Base-by-base conservation (phyloP, 2,888 invertebrate species). In the Ferdinandea cuprea region DNA sequence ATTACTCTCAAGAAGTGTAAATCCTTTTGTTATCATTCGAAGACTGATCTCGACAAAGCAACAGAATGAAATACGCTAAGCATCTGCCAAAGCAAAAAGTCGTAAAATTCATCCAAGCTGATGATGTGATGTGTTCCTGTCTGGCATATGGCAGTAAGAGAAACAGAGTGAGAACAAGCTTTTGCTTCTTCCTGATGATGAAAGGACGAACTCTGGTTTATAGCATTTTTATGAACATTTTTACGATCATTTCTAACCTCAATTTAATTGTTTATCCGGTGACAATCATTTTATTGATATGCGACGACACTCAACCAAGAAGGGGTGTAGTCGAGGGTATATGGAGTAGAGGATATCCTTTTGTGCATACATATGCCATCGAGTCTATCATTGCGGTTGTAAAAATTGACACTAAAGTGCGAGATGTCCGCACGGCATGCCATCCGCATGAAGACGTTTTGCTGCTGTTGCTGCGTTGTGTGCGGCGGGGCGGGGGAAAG, bases 191-290 rank as follows among this genome's bases (percentile, higher is more conserved):
- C n/a, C n/a, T n/a, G n/a, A n/a, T 35, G 21, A 44, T 48, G 15
- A 46, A 66, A 79, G 80, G 80, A 80, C 74, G 56, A 68, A 72
- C 30, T 15, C 19, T 54, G 58, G 85, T 90, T 91, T 90, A 91
- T 89, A 87, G 87, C 86, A 86, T 87, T 91, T 90, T 90, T 91
- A 90, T 89, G 90, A 87, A 86, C 86, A 86, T 88, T 87, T 90
- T 91, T 90, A 90, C 90, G 89, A 89, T 87, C 88, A 86, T 89
- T 89, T 90, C 87, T 87, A 91, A 90, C 90, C 89, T 90, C 90
- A 90, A 90, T 90, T 90, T 91, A 91, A 90, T 90, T 90, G 90
- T 90, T 90, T 90, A 91, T 89, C 90, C 90, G 90, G 90, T 90
- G 90, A 91, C 90, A 90, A 90, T 88, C 88, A 90, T 90, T 89